Evolutionary conservation across 2,113 vertebrate genomes (phyloP), one percentile per base, ranked within the genome.

Genomic region (Zapornia atra): DNA sequence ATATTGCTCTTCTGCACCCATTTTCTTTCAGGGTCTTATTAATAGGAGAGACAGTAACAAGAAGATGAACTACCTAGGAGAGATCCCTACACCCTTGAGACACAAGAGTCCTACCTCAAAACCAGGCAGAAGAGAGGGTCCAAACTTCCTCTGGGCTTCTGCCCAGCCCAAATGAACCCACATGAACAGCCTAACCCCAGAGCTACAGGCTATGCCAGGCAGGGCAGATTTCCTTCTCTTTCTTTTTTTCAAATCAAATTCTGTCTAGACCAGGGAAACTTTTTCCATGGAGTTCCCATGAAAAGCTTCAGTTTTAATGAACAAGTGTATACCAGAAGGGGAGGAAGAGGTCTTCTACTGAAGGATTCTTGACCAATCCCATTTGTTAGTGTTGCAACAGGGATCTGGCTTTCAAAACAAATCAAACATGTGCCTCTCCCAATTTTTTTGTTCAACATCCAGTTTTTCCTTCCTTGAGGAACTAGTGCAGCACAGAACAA

Each of bases 281-380:
- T 95, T 88, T 95, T 91, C 86, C 94, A 92, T 90, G 76, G 60
- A 93, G 66, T 73, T 86, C 36, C 76, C 68, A 92, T 76, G 94
- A 94, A 94, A 96, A 92, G 72, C 76, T 66, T 89, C 53, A 26
- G 72, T 95, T 97, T 89, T 82, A 92, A 68, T 79, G 92, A 96
- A 75, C 11, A 84, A 92, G 38, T 80, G 92, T 92, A 88, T 64
- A 75, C 48, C 60, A 86, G 64, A 92, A 86, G 42, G 28, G 12
- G 18, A 91, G 83, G 22, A 83, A 90, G 86, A 81, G 64, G 83
- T 78, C 60, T 92, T 92, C 81, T 75, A 68, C 46, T 84, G 80
- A 86, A 86, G 40, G 60, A 76, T 75, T 86, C 89, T 84, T 64
- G 48, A 94, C 77, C 72, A 89, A 61, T 87, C 14, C 11, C 29